Evolutionary conservation across 1,140 invertebrate genomes (phyloP).

Genomic region (Cheumatopsyche charites): DNA sequence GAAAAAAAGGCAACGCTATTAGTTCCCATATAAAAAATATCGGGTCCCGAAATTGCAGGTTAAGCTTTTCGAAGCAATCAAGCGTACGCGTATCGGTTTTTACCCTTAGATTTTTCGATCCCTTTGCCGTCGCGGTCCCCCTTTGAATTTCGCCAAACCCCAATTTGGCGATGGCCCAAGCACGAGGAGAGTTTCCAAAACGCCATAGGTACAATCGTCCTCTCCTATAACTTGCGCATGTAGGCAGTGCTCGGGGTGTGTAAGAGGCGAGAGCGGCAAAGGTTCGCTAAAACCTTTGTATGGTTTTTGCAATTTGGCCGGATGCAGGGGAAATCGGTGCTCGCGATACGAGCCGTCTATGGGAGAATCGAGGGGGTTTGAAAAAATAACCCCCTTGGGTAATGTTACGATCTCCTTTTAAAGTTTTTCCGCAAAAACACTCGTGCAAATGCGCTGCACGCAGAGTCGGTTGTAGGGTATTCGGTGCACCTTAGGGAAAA

Average conservation of each 20-base stretch:
- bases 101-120: slow-evolving; percentile 45
- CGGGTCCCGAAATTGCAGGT: slow-evolving; percentile 31
- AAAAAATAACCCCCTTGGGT: slow-evolving; percentile 25
- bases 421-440: not conserved
- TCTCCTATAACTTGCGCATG: slow-evolving; percentile 34
- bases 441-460: not conserved
- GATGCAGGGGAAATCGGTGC: slow-evolving; percentile 46
- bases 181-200: slow-evolving; percentile 48
- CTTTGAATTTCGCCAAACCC: slow-evolving; percentile 47
- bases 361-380: not conserved
- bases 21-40: slow-evolving; percentile 20
- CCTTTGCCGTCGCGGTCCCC: slow-evolving; percentile 32
- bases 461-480: too few relatives aligned
- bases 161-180: slow-evolving; percentile 49
- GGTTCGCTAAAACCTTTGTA: slow-evolving; percentile 42
- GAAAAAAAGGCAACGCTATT: slow-evolving; percentile 23
- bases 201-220: slow-evolving; percentile 48
- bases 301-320: slow-evolving; percentile 45
- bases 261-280: slow-evolving; percentile 17
- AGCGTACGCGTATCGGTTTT: slow-evolving; percentile 47
- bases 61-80: slow-evolving; percentile 46
- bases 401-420: not conserved
- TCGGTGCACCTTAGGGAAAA: too few relatives aligned
- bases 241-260: slow-evolving; percentile 14
- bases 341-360: slow-evolving; percentile 30